Evolutionary conservation across 2,888 invertebrate species (phyloP), one percentile per base, ranked within the genome.

Genomic region (Mactromeris polynyma): DNA sequence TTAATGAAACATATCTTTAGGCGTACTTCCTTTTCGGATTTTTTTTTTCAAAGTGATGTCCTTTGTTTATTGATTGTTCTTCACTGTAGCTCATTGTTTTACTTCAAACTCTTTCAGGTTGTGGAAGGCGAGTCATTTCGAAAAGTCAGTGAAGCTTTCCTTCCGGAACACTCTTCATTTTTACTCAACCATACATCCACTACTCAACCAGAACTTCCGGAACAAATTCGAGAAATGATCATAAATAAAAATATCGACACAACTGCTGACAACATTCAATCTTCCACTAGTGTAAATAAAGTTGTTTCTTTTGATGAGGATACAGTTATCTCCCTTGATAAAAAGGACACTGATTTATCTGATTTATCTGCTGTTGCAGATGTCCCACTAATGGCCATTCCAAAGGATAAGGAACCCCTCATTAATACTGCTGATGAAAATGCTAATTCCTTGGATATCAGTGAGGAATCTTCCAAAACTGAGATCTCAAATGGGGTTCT

Each of bases 81-180:
- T 26, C 6, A 58, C 21, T 26, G 11, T 46, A 7, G 4, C 11
- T 54, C 17, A 14, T 64, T 54, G 58, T 31, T 58, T 69, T 33
- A 64, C 17, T 64, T 82, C 17, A 19, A n/a, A n/a, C 40, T 9
- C 31, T 86, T 88, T 42, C 87, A 94, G 88, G 94, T 95, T 17
- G 94, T 93, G 81, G 95, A 95, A 81, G 90, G 90, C 38, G 93
- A 93, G 38, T 94, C 95, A 78, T 95, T 95, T 89, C 88, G 95
- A 58, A 94, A 92, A 81, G 90, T 94, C 31, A 94, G 94, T 81
- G 54, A 79, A 46, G 54, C 33, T 6, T 33, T 78, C 14, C 9
- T 77, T 54, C 54, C 51, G 21, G 54, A 38, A 78, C 9, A 36
- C 36, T 42, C 79, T 4, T n/a, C 54, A 51, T 17, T n/a, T 17